Conservation (phyloP, 2,113 vertebrate genomes). For the Spea bombifrons region DNA sequence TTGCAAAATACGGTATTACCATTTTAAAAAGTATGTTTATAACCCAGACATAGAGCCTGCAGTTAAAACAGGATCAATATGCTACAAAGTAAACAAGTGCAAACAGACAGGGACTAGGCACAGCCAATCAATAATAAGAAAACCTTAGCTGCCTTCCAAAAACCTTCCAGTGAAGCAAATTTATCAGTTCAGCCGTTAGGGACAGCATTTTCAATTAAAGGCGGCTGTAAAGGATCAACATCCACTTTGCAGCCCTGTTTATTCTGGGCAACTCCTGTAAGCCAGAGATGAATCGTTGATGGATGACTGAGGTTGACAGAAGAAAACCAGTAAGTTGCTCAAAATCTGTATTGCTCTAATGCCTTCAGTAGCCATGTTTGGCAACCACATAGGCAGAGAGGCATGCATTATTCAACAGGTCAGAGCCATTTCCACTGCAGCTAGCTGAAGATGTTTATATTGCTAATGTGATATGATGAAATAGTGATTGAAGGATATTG, state of each 20-base stretch:
- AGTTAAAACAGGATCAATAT: conserved; percentile 52
- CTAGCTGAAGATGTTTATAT: no score
- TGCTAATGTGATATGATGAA: no score
- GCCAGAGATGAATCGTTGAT: conserved; percentile 34
- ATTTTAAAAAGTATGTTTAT: conserved; percentile 8
- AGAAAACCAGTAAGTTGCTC: conserved; percentile 24
- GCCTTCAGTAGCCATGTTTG: not conserved
- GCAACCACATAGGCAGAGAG: not conserved
- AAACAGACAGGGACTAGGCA: conserved; percentile 46
- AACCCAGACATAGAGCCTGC: not conserved
- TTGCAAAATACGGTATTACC: no score
- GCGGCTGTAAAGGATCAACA: conserved; percentile 43
- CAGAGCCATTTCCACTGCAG: conserved; percentile 37
- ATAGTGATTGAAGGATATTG: no score
- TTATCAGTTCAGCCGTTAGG: conserved; percentile 46
- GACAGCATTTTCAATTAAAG: conserved; percentile 51
- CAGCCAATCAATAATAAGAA: conserved; percentile 48
- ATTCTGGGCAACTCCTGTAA: conserved; percentile 33
- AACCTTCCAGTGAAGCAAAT: conserved; percentile 49
- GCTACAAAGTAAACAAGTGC: conserved; percentile 47
- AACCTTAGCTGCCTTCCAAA: conserved; percentile 41
- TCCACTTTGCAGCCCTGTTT: conserved; percentile 30
- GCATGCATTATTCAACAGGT: not conserved
- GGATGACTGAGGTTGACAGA: not conserved
- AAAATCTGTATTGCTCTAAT: conserved; percentile 28